Base-by-base conservation (phyloP, 2,113 vertebrate species). In the Lepidothrix coronata region DNA sequence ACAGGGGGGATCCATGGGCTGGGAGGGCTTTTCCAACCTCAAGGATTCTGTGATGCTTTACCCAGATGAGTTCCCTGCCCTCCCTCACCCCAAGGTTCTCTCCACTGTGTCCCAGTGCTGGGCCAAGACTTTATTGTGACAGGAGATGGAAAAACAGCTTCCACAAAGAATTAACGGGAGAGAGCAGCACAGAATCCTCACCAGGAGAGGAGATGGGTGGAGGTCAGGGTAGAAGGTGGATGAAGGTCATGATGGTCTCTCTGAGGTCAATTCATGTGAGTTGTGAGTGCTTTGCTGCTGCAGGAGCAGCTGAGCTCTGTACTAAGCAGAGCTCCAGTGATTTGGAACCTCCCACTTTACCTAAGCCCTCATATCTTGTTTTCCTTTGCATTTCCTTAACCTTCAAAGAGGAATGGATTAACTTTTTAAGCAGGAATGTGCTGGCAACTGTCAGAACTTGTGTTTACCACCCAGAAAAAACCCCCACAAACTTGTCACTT, bases 301-400 rank as follows among this genome's bases (percentile, higher is more conserved):
- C 67, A 75, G 73, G 70, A 95, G 51, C 80, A 73, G 80, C n/a
- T 54, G 22, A 74, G 57, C 44, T 89, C 71, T 59, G 18, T 55
- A 28, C 84, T 39, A 65, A 74, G 33, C 65, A 58, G 73, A 73
- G 91, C 46, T 92, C 52, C 72, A 93, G 54, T 95, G 89, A 61
- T 37, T 94, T 93, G 65, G 92, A 94, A 82, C 52, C 83, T 83
- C 91, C 81, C 62, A 27, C 61, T 79, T 86, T 81, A 94, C 81
- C 81, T 66, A 89, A 96, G n/a, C 43, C 55, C 65, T 83, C 33
- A 21, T 46, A 77, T 95, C 80, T 96, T 93, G 41, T 91, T 76
- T 96, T 96, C 41, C 35, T 92, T 49, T 88, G 14, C 48, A 35
- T 89, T 91, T 93, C 70, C 95, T 94, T 96, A 90, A 85, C 71